A percentile compares a stretch with the other conserved stretches of the same genome.
Evolutionary conservation across 2,888 invertebrate species (phyloP).

Genomic region (Chrysina gloriosa): DNA sequence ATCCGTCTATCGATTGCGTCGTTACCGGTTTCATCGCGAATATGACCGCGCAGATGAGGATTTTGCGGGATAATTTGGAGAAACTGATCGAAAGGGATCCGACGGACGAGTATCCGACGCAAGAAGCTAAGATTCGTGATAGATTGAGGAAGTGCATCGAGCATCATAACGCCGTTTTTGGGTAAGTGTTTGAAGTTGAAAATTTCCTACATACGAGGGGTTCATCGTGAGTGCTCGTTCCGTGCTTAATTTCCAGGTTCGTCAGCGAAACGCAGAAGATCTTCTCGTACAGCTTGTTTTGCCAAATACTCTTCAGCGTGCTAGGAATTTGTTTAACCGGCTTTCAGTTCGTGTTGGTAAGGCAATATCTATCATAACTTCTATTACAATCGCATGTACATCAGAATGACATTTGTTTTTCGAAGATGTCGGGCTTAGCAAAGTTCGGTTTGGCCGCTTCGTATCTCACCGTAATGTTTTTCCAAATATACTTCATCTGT

Average conservation of each 20-base stretch:
- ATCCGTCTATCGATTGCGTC: slow-evolving; percentile 43
- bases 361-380: too few species aligned
- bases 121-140: not conserved
- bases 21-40: slow-evolving; percentile 44
- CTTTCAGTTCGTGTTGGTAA: slow-evolving; percentile 49
- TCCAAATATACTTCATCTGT: slow-evolving; percentile 47
- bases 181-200: slow-evolving; percentile 34
- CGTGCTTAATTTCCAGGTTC: slow-evolving; percentile 37
- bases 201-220: too few species aligned
- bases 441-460: slow-evolving; percentile 39
- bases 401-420: too few species aligned
- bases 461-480: slow-evolving; percentile 44
- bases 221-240: too few species aligned
- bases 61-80: slow-evolving; percentile 40
- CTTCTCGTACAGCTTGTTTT: slow-evolving; percentile 44
- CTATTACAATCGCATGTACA: too few species aligned
- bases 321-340: slow-evolving; percentile 48
- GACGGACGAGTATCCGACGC: not conserved
- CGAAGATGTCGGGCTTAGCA: too few species aligned
- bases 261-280: slow-evolving; percentile 40
- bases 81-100: not conserved
- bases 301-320: slow-evolving; percentile 47
- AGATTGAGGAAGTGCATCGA: slow-evolving; percentile 40
- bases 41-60: slow-evolving; percentile 46
- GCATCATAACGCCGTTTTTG: slow-evolving; percentile 47